Evolutionary conservation across 2,113 vertebrate species (phyloP).

Genomic region (Callipepla californica): DNA sequence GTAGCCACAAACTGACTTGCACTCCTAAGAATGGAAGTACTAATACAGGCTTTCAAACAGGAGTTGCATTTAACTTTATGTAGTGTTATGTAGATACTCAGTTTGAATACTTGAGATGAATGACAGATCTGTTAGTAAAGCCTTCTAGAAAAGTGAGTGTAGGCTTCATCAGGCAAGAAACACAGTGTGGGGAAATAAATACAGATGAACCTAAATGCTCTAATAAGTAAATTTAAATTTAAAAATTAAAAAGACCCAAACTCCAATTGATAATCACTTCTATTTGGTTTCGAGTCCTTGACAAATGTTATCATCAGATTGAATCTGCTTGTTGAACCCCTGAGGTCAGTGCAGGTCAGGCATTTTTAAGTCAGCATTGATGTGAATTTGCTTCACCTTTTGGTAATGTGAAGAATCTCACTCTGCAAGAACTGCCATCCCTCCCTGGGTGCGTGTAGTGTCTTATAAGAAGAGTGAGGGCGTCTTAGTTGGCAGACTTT

Average conservation of each 20-base stretch:
- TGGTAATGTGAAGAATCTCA: not conserved
- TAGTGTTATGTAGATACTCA: not conserved
- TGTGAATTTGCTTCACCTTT: too few relatives aligned
- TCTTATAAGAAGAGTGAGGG: not conserved
- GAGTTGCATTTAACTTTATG: not conserved
- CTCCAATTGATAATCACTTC: too few relatives aligned
- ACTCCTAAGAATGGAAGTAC: not conserved
- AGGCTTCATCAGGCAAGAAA: not conserved
- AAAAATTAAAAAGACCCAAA: not conserved
- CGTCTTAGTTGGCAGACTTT: too few relatives aligned
- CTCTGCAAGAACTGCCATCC: not conserved
- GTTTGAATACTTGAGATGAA: not conserved
- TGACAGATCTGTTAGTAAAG: not conserved
- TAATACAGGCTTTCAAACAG: not conserved
- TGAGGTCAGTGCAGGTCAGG: not conserved
- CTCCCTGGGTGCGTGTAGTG: not conserved
- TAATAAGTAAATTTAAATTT: not conserved
- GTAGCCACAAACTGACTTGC: not conserved
- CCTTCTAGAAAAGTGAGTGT: not conserved
- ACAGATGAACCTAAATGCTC: not conserved
- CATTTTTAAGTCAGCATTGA: not conserved
- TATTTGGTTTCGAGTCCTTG: not conserved
- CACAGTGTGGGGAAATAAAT: not conserved
- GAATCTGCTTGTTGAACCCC: not conserved
- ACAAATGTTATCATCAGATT: not conserved